Evolutionary conservation across 2,797 vertebrate species (phyloP).

Genomic region (Siniperca scherzeri): DNA sequence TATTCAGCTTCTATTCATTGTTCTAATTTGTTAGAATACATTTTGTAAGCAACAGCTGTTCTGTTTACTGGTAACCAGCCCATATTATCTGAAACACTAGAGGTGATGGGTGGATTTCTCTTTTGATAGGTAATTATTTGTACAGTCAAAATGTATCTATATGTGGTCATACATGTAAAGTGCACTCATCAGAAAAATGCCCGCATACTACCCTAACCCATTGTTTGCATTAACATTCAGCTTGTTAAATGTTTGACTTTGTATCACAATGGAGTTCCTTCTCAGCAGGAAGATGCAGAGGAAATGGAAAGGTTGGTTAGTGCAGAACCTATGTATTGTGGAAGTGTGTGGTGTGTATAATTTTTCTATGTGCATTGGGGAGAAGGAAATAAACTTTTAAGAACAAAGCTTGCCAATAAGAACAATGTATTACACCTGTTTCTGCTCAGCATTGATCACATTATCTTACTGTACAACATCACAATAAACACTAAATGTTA

Average conservation of each 20-base stretch:
- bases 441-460: neutral
- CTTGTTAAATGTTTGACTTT: slow-evolving; percentile 55
- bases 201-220: slow-evolving; percentile 39
- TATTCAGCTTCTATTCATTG: slow-evolving; percentile 16
- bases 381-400: slow-evolving; percentile 78
- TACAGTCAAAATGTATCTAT: slow-evolving; percentile 66
- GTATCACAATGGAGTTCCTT: slow-evolving; percentile 36
- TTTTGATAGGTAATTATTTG: slow-evolving; percentile 57
- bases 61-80: slow-evolving; percentile 38
- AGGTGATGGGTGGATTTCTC: slow-evolving; percentile 36
- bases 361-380: slow-evolving; percentile 73
- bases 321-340: slow-evolving; percentile 65
- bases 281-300: slow-evolving; percentile 41
- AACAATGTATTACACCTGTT: neutral
- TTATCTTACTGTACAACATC: neutral
- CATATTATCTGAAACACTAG: slow-evolving; percentile 66
- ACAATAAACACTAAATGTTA: neutral
- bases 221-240: slow-evolving; percentile 57
- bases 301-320: slow-evolving; percentile 52
- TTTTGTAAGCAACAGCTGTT: slow-evolving; percentile 46
- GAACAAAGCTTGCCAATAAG: slow-evolving; percentile 28
- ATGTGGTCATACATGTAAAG: slow-evolving; percentile 54
- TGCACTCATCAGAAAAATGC: slow-evolving; percentile 56
- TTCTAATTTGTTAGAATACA: slow-evolving; percentile 37
- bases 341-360: slow-evolving; percentile 66